Evolutionary conservation across 1,140 invertebrate genomes (phyloP), one percentile per base, ranked within the genome.

Genomic region (Pemphigus obesinymphae): DNA sequence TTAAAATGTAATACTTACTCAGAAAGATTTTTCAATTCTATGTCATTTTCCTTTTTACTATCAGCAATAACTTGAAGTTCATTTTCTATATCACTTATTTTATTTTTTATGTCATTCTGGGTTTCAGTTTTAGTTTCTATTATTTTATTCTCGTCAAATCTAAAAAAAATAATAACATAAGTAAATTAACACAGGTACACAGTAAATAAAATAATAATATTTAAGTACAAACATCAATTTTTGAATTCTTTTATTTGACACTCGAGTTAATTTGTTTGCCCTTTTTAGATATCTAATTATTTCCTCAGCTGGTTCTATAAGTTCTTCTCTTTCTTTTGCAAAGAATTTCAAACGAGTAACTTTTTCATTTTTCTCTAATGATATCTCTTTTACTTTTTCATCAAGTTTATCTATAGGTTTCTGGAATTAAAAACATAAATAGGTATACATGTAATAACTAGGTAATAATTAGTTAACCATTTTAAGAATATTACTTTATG

Each of bases 271-370:
- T 29, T 89, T 88, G 86, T 98, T 98, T 85, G 96, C 94, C 4
- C 91, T 85, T 84, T 92, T 92, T 81, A 99, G 88, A 86, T 92
- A 96, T 72, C 92, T 90, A 0, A 98, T 89, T 0, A 96, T 96
- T 84, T 96, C 93, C 85, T 95, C 91, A 90, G 94, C 97, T 0
- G 95, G 94, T 82, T 91, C 92, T 85, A 95, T 92, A 61, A 99
- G 87, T 82, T 93, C 92, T 82, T 93, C 91, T 86, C 96, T 94
- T 86, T 99, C 97, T 84, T 94, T 94, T 88, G 98, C 94, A 2
- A 96, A 94, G 31, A 96, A 87, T 85, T 95, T 93, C 0, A 97
- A 91, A 84, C 96, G 89, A 87, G 96, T 96, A 48, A 97, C 87
- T 87, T 97, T 98, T 87, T 97, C 95, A 70, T 91, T 90, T 50